Evolutionary conservation across 2,797 vertebrate genomes (phyloP), one percentile per base, ranked within the genome.

Genomic region (Gila robusta): DNA sequence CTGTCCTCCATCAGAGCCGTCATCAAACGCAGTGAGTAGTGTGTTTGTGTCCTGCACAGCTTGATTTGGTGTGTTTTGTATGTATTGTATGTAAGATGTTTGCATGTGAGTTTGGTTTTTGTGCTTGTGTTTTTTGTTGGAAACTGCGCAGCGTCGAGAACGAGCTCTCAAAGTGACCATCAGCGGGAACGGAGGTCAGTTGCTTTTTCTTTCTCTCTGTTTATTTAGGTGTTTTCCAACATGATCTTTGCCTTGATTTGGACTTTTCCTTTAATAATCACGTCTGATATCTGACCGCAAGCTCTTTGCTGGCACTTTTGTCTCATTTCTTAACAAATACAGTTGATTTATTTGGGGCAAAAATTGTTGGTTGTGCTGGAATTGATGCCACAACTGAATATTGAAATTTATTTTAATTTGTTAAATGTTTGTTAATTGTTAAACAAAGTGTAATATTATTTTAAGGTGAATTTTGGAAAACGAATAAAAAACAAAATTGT

Each of bases 1-100:
- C 96, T 99, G 79, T 98, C 97, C 9, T 98, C 98, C 80, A 97
- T 99, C 94, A 95, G 96, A 96, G 98, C 98, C 0, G 98, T 92
- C 87, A 98, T 99, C 95, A 99, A 97, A 93, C 97, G 97, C 94
- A 97, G 98, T 99, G 95, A 98, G 98, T 93, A 70, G 41, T 54
- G 3, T 35, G 8, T 17, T 66, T 77, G 21, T 69, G n/a, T 64
- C 26, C 21, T 74, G 17, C 56, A 52, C 78, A 59, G 54, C 44
- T 83, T 67, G 5, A 44, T 88, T 78, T 9, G 0, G 26, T 59
- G 37, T 70, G 64, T 64, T 67, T 69, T 9, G 62, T 82, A 7
- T 54, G 62, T 82, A 2, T 69, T n/a, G n/a, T n/a, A 6, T 82
- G 44, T 73, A n/a, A 23, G 7, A 64, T 41, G 28, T 52, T 26